phyloP scores from a whole-genome alignment of 2,888 invertebrate genomes.

The Tipula helvola region DNA sequence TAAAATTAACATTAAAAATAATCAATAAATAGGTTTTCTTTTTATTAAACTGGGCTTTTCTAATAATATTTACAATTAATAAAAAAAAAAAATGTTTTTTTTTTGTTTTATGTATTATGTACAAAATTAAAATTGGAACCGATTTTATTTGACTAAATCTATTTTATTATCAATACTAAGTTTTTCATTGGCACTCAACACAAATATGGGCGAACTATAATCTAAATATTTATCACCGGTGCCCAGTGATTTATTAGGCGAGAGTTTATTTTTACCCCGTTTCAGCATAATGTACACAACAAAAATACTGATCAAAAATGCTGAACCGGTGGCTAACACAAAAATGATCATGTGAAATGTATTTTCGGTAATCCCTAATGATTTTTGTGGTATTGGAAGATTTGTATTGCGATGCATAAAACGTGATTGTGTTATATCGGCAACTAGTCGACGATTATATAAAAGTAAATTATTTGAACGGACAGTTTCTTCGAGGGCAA shows the following conservation, averaged over 20 bases:
- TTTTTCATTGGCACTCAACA: constrained; percentile 26
- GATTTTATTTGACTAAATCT: background rate
- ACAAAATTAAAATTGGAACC: background rate
- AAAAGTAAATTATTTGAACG: constrained; percentile 29
- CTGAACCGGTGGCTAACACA: constrained; percentile 63
- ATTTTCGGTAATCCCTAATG: constrained; percentile 31
- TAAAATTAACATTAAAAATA: background rate
- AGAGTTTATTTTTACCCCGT: constrained; percentile 38
- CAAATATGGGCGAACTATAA: constrained; percentile 34
- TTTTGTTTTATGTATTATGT: background rate
- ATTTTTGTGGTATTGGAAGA: constrained; percentile 24
- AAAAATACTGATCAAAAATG: constrained; percentile 65
- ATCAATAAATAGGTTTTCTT: background rate
- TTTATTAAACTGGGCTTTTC: background rate
- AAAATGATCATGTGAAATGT: constrained; percentile 63
- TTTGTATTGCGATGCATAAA: constrained; percentile 40
- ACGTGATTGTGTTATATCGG: constrained; percentile 51
- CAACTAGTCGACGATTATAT: constrained; percentile 34
- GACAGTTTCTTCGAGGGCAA: constrained; percentile 66
- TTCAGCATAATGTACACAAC: constrained; percentile 64
- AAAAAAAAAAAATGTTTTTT: background rate
- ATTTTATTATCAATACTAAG: constrained; percentile 11
- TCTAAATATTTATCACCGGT: constrained; percentile 27
- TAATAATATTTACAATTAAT: background rate
- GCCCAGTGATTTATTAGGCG: constrained; percentile 18